These are phyloP conservation scores for Epinotia nisella DNA, from an alignment of 2,888 invertebrate species.

Conservation along the genomic window DNA sequence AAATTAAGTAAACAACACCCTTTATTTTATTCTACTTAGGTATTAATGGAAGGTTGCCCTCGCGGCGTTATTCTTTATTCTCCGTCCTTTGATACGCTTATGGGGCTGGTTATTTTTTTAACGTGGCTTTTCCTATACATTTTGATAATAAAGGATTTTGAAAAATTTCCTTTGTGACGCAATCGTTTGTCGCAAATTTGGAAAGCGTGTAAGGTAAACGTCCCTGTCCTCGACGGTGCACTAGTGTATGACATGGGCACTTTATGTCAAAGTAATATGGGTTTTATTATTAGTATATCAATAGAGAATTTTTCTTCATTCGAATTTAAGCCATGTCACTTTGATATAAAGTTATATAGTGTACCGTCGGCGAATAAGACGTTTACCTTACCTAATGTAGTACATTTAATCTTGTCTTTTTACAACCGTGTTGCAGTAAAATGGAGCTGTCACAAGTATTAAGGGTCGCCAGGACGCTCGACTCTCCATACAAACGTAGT, in stretches of 20 bases:
- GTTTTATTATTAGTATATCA: no score
- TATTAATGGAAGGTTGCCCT: slow-evolving; percentile 24
- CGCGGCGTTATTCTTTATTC: slow-evolving; percentile 17
- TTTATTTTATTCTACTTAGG: slow-evolving; percentile 23
- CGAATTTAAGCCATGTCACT: no score
- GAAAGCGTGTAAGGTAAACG: background rate
- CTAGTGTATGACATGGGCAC: no score
- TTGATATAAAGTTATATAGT: no score
- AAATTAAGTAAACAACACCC: slow-evolving; percentile 40
- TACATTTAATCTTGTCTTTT: slow-evolving; percentile 8
- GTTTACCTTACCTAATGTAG: no score
- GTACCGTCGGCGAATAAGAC: no score
- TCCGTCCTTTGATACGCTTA: slow-evolving; percentile 12
- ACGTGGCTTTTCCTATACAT: background rate
- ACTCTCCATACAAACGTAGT: no score
- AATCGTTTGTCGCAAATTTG: background rate
- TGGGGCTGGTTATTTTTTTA: slow-evolving; percentile 4
- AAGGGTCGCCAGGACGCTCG: no score
- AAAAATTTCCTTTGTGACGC: background rate
- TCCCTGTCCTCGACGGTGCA: no score
- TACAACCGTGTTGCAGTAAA: slow-evolving; percentile 14
- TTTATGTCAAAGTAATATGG: no score
- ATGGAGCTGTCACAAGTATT: slow-evolving; percentile 19
- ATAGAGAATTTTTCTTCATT: no score
- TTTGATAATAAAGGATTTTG: background rate